Base-by-base conservation (phyloP, 2,888 invertebrate species). In the Alsophila aescularia region DNA sequence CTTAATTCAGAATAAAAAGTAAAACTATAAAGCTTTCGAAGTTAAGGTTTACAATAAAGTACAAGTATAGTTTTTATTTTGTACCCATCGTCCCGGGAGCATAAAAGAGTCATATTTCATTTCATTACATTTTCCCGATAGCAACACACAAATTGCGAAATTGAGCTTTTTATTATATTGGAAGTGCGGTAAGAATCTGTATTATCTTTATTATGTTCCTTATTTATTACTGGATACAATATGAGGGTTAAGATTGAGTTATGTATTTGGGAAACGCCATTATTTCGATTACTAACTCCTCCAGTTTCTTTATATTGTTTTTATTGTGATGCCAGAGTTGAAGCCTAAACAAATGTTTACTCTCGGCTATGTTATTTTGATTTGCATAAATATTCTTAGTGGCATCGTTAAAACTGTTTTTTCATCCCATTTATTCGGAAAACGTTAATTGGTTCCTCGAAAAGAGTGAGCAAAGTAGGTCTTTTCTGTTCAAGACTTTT, bases 211-310 rank as follows among this genome's bases (percentile, higher is more conserved):
- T 48, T 40, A 15, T 18, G 7, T 27, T 18, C 15, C 16, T 41
- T 42, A 42, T 42, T 50, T 50, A 50, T 50, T 35, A 41, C 35
- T 27, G 41, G 27, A 35, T 41, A 35, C 13, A 35, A 32, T 48
- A 21, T 13, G 39, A 39, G 39, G 39, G 39, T 39, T 40, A 14
- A 3, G 40, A 27, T 40, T 40, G 10, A 9, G 27, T 40, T 24
- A 27, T 27, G 13, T 40, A 27, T 40, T 40, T 40, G 21, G 27
- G 27, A 12, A 35, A 7, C 14, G 32, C 13, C 2, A 9, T 49
- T 49, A 40, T 34, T 48, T 49, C 18, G 36, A 27, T 45, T 10
- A 15, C 3, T 27, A 5, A 9, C 2, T 35, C 6, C 14, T 14
- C 35, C 4, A 29, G 8, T 21, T 5, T 15, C 12, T 29, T 16